A percentile compares a stretch with the other conserved stretches of the same genome.
These are phyloP conservation scores for Pissodes strobi DNA, from an alignment of 1,140 invertebrate species.

Conservation along the genomic window DNA sequence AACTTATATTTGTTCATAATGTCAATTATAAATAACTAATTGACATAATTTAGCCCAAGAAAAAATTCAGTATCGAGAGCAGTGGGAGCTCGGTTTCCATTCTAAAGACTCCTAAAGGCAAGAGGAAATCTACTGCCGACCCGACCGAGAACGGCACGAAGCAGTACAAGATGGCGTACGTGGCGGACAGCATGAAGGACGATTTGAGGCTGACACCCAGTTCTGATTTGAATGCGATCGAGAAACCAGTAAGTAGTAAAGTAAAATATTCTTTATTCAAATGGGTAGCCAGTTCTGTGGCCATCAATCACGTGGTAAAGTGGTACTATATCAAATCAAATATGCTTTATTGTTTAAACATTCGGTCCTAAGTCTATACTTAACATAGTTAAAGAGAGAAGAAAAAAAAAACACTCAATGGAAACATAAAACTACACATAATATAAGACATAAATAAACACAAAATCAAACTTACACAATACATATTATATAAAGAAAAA, in stretches of 20 bases:
- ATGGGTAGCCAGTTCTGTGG: too few species aligned
- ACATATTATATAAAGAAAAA: too few species aligned
- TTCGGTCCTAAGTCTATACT: too few species aligned
- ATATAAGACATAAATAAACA: too few species aligned
- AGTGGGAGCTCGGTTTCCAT: background rate
- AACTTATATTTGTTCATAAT: background rate
- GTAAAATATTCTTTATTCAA: too few species aligned
- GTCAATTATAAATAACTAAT: background rate
- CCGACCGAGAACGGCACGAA: conserved; percentile 4
- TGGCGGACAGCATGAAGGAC: background rate
- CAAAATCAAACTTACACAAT: too few species aligned
- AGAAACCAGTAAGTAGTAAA: conserved; percentile 3
- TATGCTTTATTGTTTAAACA: too few species aligned
- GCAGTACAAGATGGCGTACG: conserved; percentile 5
- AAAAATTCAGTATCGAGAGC: conserved; percentile 12
- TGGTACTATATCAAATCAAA: too few species aligned
- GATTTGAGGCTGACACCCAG: background rate
- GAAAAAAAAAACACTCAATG: too few species aligned
- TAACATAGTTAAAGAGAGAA: too few species aligned
- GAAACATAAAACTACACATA: too few species aligned
- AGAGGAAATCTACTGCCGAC: background rate
- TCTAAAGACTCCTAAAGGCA: background rate
- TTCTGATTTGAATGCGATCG: background rate
- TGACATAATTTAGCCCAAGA: conserved; percentile 11
- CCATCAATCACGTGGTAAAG: too few species aligned